A percentile compares a stretch with the other conserved stretches of the same genome.
Evolutionary conservation across 2,888 invertebrate species (phyloP).

Genomic region (Zaprionus lineosus): DNA sequence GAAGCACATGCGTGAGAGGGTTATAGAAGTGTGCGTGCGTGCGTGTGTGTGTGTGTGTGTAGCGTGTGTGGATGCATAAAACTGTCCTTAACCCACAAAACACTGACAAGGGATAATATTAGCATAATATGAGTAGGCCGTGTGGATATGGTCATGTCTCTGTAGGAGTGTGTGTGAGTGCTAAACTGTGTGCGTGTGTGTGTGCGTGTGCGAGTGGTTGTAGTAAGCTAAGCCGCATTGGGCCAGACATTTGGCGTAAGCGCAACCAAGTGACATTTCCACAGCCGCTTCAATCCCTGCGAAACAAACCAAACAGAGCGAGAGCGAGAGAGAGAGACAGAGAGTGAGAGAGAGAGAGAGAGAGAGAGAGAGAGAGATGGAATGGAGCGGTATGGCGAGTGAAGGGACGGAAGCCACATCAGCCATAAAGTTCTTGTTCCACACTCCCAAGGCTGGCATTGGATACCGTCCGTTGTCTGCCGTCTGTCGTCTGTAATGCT

Average conservation of each 20-base stretch:
- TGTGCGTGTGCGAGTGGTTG: constrained; percentile 3
- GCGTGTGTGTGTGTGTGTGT: constrained; percentile 19
- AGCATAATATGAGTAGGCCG: constrained; percentile 69
- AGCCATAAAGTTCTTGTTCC: constrained; percentile 37
- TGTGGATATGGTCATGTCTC: constrained; percentile 31
- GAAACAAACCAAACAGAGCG: too few relatives aligned
- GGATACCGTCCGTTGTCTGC: too few relatives aligned
- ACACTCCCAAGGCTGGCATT: background rate
- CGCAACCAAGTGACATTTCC: constrained; percentile 36
- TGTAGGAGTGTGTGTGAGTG: constrained; percentile 10
- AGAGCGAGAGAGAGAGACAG: background rate
- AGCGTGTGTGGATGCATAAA: constrained; percentile 59
- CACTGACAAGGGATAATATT: constrained; percentile 68
- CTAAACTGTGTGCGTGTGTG: background rate
- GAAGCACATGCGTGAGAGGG: constrained; percentile 41
- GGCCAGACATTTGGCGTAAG: constrained; percentile 46
- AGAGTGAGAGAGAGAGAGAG: background rate
- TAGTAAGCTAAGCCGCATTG: constrained; percentile 51
- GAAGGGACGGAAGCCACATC: constrained; percentile 44
- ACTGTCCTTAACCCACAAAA: constrained; percentile 77
- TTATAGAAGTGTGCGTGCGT: constrained; percentile 16
- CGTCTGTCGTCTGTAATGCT: constrained; percentile 7
- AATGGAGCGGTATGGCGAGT: constrained; percentile 5
- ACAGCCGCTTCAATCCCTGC: too few relatives aligned
- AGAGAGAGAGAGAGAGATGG: background rate